Conservation (phyloP, 2,113 vertebrate genomes). For the Alexandromys fortis region DNA sequence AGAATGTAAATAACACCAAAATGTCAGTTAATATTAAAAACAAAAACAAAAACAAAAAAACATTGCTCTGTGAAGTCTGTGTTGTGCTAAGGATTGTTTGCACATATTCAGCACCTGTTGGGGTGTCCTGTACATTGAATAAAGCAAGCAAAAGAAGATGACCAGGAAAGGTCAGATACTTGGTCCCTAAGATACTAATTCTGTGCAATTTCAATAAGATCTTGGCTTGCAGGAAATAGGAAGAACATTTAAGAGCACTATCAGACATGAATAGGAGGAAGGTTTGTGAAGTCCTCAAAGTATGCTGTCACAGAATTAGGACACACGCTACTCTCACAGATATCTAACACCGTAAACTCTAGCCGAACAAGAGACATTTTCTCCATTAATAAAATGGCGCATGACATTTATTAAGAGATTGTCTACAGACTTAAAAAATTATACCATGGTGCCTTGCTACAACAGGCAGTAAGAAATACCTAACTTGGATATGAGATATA, state of each 20-base stretch:
- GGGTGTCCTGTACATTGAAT: not conserved
- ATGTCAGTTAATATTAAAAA: not conserved
- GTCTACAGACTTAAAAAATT: not conserved
- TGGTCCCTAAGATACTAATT: constrained; percentile 46
- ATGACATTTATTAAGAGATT: not conserved
- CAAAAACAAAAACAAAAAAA: no score
- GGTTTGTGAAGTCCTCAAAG: not conserved
- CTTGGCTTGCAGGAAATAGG: not conserved
- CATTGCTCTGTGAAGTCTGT: not conserved
- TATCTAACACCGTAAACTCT: constrained; percentile 14
- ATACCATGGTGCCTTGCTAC: not conserved
- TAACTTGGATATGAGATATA: not conserved
- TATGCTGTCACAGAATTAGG: not conserved
- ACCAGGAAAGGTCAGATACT: not conserved
- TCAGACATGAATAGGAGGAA: not conserved
- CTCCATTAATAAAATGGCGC: not conserved
- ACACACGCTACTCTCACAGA: not conserved
- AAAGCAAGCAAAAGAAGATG: constrained; percentile 36
- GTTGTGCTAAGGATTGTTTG: not conserved
- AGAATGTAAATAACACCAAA: constrained; percentile 23
- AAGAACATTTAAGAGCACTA: not conserved
- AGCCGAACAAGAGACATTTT: not conserved
- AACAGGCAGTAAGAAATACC: not conserved
- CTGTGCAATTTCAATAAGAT: constrained; percentile 1
- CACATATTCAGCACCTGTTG: not conserved